Evolutionary conservation across 2,888 invertebrate genomes (phyloP), one percentile per base, ranked within the genome.

Genomic region (Drosophila mimetica): DNA sequence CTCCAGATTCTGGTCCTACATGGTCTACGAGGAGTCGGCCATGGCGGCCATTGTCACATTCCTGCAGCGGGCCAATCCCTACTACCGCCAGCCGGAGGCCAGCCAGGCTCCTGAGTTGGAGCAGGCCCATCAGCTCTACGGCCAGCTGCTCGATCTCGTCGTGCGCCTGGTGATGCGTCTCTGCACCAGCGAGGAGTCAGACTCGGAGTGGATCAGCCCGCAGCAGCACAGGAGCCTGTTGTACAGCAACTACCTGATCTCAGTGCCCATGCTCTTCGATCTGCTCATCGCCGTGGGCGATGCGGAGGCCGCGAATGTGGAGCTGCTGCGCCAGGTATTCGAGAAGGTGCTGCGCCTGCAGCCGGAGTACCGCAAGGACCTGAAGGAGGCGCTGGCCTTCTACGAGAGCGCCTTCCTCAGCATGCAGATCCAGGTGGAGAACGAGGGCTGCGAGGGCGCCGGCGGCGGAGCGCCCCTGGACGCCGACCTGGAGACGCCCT

Each of bases 221-320:
- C 92, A 93, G 37, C 93, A 93, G 60, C 94, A 96, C 92, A 95
- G 94, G 0, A 93, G 94, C 6, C 86, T 96, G n/a, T 89, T 97
- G 48, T 97, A 97, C 90, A 93, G 96, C 67, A 95, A 96, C 77
- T 96, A 94, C 90, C 92, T 97, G 73, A 95, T 97, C 81, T 96
- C 97, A n/a, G 93, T 97, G 73, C 96, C 97, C 0, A 95, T 96
- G 86, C 91, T 97, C 53, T 94, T 96, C 92, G 97, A 97, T 89
- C 90, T 97, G 11, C 95, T 96, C 86, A 93, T 95, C 39, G 92
- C 96, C 8, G 96, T 96, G 78, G 96, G 96, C 0, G 93, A 93
- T 47, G 94, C 94, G 50, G 96, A 96, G 88, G 88, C 91, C 0
- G 86, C 91, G 4, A 96, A 97, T 86, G 84, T 91, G 0, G 86